phyloP scores from a whole-genome alignment of 2,888 invertebrate species.

The Acronicta aceris region DNA sequence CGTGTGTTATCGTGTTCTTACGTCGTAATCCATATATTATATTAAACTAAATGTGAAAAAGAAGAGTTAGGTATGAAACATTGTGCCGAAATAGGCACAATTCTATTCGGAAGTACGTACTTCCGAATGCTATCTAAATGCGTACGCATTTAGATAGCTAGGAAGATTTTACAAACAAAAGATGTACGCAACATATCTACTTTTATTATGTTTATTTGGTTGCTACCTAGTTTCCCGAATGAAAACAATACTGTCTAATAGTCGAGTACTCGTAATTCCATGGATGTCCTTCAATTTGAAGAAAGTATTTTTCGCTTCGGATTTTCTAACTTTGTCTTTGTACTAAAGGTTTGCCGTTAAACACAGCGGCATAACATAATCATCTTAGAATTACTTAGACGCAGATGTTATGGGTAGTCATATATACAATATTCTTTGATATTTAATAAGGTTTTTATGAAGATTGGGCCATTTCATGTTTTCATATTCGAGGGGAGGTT shows the following conservation, averaged over 20 bases:
- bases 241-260: too few species aligned
- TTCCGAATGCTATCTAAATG: too few species aligned
- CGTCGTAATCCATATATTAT: conserved; percentile 32
- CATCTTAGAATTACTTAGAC: conserved; percentile 1
- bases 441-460: conserved; percentile 49
- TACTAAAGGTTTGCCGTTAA: neutral
- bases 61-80: conserved; percentile 12
- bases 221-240: too few species aligned
- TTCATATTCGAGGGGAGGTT: conserved; percentile 28
- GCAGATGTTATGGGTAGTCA: conserved; percentile 7
- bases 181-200: too few species aligned
- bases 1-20: conserved; percentile 43
- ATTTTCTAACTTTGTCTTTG: neutral
- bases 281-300: too few species aligned
- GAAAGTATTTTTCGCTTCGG: too few species aligned
- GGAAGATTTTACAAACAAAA: too few species aligned
- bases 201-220: too few species aligned
- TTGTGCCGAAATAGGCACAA: conserved; percentile 17
- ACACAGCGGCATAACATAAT: too few species aligned
- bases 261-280: too few species aligned
- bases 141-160: too few species aligned
- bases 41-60: conserved; percentile 47
- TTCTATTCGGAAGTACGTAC: too few species aligned
- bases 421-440: conserved; percentile 7
- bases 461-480: conserved; percentile 37